These are phyloP conservation scores for Poecilia velifera DNA, from an alignment of 2,797 vertebrate genomes.

Conservation along the genomic window DNA sequence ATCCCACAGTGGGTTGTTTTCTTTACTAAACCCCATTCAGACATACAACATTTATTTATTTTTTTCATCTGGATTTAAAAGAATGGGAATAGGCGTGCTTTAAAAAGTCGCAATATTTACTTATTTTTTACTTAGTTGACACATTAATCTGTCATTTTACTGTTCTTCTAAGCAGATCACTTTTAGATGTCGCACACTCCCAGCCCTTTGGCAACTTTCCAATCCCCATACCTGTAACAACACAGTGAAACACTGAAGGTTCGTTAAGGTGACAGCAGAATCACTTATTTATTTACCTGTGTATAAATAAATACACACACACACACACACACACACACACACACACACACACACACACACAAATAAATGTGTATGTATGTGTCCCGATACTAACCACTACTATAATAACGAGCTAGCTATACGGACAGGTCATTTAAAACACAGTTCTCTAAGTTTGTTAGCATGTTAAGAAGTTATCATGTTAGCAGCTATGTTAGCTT, in stretches of 20 bases:
- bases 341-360: too few species aligned
- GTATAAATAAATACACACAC: too few species aligned
- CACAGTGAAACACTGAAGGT: background rate
- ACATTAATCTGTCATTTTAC: background rate
- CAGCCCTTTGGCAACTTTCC: background rate
- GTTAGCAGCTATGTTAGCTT: conserved; percentile 12
- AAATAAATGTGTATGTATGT: too few species aligned
- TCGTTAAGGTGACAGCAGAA: background rate
- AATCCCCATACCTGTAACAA: background rate
- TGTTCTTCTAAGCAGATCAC: background rate
- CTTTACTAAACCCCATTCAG: background rate
- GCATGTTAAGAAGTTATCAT: background rate
- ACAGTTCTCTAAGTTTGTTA: background rate
- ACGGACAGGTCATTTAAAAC: background rate
- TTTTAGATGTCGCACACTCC: background rate
- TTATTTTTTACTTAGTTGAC: background rate
- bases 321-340: too few species aligned
- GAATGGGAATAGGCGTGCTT: background rate
- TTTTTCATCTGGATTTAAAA: background rate
- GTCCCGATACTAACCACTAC: background rate
- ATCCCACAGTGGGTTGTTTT: background rate
- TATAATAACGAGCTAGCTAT: background rate
- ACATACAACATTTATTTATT: too few species aligned
- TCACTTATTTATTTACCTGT: too few species aligned
- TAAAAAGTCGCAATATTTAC: background rate